Evolutionary conservation across 2,113 vertebrate species (phyloP), one percentile per base, ranked within the genome.

Genomic region (Notarius lentiginosus): DNA sequence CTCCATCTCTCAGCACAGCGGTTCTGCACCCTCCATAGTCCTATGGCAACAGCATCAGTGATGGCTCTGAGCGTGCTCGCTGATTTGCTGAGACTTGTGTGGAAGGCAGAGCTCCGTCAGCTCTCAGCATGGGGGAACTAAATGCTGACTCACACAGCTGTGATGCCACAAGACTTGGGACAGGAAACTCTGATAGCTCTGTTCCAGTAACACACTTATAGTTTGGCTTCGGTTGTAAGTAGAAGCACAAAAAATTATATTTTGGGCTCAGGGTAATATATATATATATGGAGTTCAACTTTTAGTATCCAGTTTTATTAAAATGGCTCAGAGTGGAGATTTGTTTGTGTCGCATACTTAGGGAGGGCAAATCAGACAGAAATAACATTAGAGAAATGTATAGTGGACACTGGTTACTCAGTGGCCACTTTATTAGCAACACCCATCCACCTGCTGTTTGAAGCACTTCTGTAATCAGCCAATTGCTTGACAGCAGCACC

Each of bases 41-140:
- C 88, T 90, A 90, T 27, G 20, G 60, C 90, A 88, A 91, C 91
- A 93, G 90, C 88, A 86, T 7, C 72, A 86, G 85, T 60, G 81
- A 0, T 0, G 72, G 41, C 77, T 88, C 87, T 77, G 82, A 85
- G 84, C 87, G 89, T 79, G 90, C 89, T 88, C 89, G 51, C 77
- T 55, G 82, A 68, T 88, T 84, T 86, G 84, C 88, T 83, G 86
- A 87, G 88, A 76, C 20, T 75, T 34, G 22, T 86, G 89, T 82
- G 91, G 88, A 89, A 90, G 89, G 87, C 87, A 79, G 85, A 85
- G 83, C 85, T 90, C 66, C 53, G 60, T 85, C 53, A 12, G 73
- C 53, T 88, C 73, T 77, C 88, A 83, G 86, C 85, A 73, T 58
- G 89, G 58, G 68, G 86, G 66, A 84, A 10, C 22, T 53, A 61